A percentile compares a stretch with the other conserved stretches of the same genome.
phyloP scores from a whole-genome alignment of 2,113 vertebrate genomes.

The Pseudorectes ferrugineus region DNA sequence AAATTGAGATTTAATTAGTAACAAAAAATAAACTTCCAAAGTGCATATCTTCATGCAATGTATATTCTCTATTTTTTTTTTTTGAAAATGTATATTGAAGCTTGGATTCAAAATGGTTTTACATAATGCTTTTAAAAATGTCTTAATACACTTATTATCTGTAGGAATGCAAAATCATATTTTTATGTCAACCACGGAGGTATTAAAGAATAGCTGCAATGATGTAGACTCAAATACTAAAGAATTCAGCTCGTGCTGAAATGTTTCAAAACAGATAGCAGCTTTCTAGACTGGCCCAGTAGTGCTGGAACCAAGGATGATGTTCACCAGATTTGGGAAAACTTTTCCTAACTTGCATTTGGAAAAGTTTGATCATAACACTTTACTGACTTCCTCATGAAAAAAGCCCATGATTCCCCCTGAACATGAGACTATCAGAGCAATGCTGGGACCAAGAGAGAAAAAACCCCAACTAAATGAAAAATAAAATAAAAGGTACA shows the following conservation, averaged over 20 bases:
- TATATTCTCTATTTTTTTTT: not conserved
- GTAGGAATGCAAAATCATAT: not conserved
- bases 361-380: not conserved
- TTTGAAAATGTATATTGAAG: not conserved
- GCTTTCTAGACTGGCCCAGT: not conserved
- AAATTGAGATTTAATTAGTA: not conserved
- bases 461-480: not conserved
- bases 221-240: not conserved
- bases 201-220: not conserved
- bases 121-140: not conserved
- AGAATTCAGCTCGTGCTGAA: not conserved
- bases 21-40: not conserved
- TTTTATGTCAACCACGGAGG: not conserved
- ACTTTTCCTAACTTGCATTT: not conserved
- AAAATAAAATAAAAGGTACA: not conserved
- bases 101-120: not conserved
- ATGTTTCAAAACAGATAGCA: not conserved
- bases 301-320: not conserved
- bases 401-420: not conserved
- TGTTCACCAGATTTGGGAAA: not conserved
- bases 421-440: not conserved
- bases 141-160: not conserved
- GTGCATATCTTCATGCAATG: fast-evolving
- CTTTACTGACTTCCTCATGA: not conserved
- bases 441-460: not conserved